Base-by-base conservation (phyloP, 2,888 invertebrate species). In the Crocallis elinguaria region DNA sequence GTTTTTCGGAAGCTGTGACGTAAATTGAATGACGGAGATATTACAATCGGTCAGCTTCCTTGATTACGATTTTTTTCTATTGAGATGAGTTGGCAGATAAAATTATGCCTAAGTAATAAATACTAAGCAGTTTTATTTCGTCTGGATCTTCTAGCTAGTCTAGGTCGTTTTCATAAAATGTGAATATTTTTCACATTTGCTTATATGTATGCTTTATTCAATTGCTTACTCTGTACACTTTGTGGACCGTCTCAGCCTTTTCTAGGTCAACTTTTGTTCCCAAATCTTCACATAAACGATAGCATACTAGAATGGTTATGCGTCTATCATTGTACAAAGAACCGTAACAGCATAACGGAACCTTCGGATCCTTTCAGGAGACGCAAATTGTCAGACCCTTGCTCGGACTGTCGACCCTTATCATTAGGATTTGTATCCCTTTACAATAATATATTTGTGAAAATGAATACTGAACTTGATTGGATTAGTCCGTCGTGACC, bases 391-490 rank as follows among this genome's bases (percentile, higher is more conserved):
- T 53, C 43, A 49, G 57, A 57, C 49, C 59, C 59, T 43, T 37
- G 49, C 52, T 59, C 43, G 46, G 36, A 54, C 48, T 55, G 62
- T 64, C 64, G 59, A 64, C 66, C 64, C 66, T 35, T 60, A 49
- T 66, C 66, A 62, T 62, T 50, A 46, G 52, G 52, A 52, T 57
- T 53, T 59, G 52, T 60, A 51, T 51, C 54, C 57, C 33, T 49
- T 38, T 43, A 30, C 56, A 44, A 44, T 50, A 50, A 55, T 50
- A 50, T 57, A 57, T 54, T 49, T 43, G 35, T 36, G 45, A 56
- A 58, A 56, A 58, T 56, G 36, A 58, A 55, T 55, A 32, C 49
- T 45, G 23, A 27, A 55, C 29, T 39, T 39, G 46, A 57, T 52
- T 42, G 45, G 57, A 57, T 57, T 48, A 54, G 52, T 7, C 36